Conservation (phyloP, 2,797 vertebrate species). For the Alfaro cultratus region DNA sequence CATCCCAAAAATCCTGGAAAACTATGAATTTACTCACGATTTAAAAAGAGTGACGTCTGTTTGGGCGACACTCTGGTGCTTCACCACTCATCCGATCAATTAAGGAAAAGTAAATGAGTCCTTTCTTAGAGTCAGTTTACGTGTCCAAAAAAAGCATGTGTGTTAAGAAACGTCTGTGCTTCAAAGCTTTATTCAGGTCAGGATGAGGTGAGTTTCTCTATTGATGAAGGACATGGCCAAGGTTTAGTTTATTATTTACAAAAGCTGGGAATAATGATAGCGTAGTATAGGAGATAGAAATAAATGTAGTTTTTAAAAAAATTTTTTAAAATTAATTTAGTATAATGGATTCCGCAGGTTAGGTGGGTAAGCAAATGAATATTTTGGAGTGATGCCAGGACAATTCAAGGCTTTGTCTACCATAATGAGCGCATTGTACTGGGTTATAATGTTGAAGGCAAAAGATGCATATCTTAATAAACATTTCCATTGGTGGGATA, state of each 20-base stretch:
- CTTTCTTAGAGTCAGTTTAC: not conserved
- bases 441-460: not conserved
- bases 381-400: not conserved
- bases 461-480: not conserved
- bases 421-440: no score
- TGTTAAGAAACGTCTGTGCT: not conserved
- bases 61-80: not conserved
- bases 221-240: not conserved
- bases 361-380: not conserved
- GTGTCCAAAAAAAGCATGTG: not conserved
- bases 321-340: not conserved
- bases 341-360: not conserved
- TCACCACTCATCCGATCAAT: not conserved
- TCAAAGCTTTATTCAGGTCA: not conserved
- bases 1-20: slow-evolving; percentile 7
- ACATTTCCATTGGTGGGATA: not conserved
- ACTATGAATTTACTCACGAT: slow-evolving; percentile 23
- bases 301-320: not conserved
- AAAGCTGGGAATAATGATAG: not conserved
- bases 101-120: not conserved
- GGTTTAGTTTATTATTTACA: not conserved
- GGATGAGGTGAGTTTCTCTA: not conserved
- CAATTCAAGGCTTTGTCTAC: not conserved
- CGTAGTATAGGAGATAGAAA: not conserved
- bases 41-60: not conserved